phyloP scores from a whole-genome alignment of 2,888 invertebrate species.

The Drosophila antonietae region DNA sequence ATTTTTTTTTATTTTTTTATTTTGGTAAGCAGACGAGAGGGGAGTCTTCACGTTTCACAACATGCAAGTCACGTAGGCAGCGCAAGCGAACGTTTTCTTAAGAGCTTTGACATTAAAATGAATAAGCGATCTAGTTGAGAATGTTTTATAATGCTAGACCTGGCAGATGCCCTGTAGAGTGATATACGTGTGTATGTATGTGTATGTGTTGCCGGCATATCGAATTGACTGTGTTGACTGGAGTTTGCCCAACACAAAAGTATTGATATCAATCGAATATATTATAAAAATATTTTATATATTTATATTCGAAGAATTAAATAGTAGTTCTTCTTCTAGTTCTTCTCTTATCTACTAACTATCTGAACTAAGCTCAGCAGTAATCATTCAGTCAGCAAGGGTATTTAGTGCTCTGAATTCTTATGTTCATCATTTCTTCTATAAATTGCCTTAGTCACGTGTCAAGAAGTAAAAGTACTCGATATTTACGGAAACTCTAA shows the following conservation, averaged over 20 bases:
- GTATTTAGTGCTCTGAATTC: background rate
- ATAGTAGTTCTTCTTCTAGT: background rate
- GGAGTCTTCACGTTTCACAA: background rate
- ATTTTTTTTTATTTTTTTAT: background rate
- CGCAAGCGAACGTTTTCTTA: background rate
- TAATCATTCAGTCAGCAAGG: background rate
- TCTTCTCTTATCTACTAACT: background rate
- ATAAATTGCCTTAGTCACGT: background rate
- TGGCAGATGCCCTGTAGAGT: background rate
- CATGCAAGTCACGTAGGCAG: slow-evolving; percentile 44
- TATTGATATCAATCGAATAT: background rate
- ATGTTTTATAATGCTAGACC: background rate
- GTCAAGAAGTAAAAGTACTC: background rate
- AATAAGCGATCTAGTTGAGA: background rate
- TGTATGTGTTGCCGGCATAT: background rate
- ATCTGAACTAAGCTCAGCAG: background rate
- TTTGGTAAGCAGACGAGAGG: background rate
- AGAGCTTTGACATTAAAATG: slow-evolving; percentile 8
- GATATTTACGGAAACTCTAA: background rate
- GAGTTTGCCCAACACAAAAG: background rate
- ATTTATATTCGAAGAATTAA: background rate
- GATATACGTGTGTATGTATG: no score
- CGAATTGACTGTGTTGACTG: background rate
- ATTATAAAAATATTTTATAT: background rate
- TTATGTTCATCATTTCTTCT: no score